Percentiles rank a stretch among this genome's conserved stretches.
phyloP scores from a whole-genome alignment of 2,113 vertebrate species.

The Etia nguti region DNA sequence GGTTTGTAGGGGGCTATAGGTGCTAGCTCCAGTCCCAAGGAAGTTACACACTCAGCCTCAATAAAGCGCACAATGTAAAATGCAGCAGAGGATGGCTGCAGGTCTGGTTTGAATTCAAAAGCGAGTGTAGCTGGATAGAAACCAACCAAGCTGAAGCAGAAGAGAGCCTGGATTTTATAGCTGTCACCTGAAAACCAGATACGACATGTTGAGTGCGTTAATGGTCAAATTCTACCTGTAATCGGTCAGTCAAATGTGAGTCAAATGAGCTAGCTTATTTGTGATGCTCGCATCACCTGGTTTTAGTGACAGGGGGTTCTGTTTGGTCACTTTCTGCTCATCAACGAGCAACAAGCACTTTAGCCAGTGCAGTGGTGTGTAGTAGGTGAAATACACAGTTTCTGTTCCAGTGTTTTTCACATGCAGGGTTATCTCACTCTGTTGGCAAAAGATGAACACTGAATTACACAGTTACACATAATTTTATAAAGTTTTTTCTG shows the following conservation, averaged over 20 bases:
- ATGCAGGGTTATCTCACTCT: constrained; percentile 41
- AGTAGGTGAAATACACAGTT: constrained; percentile 71
- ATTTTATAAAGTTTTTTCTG: neutral
- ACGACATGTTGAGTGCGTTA: neutral
- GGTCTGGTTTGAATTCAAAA: constrained; percentile 76
- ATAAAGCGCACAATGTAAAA: constrained; percentile 83
- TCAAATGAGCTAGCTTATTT: neutral
- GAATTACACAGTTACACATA: neutral
- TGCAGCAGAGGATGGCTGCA: neutral
- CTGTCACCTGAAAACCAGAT: constrained; percentile 57
- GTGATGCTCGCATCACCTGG: constrained; percentile 69
- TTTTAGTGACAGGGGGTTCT: constrained; percentile 57
- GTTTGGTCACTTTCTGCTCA: constrained; percentile 44
- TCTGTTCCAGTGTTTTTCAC: constrained; percentile 72
- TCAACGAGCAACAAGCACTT: constrained; percentile 58
- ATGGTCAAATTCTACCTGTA: neutral
- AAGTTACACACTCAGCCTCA: constrained; percentile 63
- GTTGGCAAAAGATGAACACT: neutral
- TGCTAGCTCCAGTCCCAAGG: constrained; percentile 75
- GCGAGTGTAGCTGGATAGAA: constrained; percentile 69
- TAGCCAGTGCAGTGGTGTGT: constrained; percentile 41
- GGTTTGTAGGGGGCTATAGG: constrained; percentile 73
- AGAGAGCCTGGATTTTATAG: constrained; percentile 72
- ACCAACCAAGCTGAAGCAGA: constrained; percentile 68
- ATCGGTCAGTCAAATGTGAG: neutral